Conservation (phyloP, 2,113 vertebrate species). For the Pantherophis guttatus region DNA sequence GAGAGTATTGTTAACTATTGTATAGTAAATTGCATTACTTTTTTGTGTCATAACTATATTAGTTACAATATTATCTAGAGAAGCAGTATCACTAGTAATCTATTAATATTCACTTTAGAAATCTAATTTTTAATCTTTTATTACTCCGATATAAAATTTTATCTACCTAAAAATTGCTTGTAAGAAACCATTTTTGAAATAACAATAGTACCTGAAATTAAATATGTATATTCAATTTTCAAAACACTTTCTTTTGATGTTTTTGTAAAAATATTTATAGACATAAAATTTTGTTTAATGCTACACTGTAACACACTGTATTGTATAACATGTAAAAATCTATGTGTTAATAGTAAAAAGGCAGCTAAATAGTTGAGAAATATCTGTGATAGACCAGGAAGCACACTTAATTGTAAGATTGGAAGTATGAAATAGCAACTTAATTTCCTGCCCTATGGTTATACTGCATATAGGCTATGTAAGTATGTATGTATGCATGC, state of each 20-base stretch:
- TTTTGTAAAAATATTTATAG: background rate
- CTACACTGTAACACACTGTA: background rate
- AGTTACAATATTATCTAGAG: constrained; percentile 21
- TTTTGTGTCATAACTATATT: constrained; percentile 30
- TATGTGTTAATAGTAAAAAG: background rate
- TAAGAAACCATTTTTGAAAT: constrained; percentile 12
- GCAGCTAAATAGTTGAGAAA: background rate
- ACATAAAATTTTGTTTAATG: background rate
- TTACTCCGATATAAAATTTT: constrained; percentile 9
- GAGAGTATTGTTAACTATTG: constrained; percentile 22
- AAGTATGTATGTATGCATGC: background rate
- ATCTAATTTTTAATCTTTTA: constrained; percentile 15
- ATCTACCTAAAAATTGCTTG: background rate
- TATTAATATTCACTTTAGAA: constrained; percentile 16
- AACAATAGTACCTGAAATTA: constrained; percentile 26
- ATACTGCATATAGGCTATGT: background rate
- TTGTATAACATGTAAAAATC: background rate
- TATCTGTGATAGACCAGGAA: constrained; percentile 21
- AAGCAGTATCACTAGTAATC: background rate
- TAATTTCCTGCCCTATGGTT: background rate
- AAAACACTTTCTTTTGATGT: background rate
- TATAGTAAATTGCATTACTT: constrained; percentile 9
- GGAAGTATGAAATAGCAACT: background rate
- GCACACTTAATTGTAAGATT: constrained; percentile 25
- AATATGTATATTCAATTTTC: constrained; percentile 26